Evolutionary conservation across 92 coral and sea anemone genomes (phyloP), one percentile per base, ranked within the genome.

Genomic region (Porites divaricata): DNA sequence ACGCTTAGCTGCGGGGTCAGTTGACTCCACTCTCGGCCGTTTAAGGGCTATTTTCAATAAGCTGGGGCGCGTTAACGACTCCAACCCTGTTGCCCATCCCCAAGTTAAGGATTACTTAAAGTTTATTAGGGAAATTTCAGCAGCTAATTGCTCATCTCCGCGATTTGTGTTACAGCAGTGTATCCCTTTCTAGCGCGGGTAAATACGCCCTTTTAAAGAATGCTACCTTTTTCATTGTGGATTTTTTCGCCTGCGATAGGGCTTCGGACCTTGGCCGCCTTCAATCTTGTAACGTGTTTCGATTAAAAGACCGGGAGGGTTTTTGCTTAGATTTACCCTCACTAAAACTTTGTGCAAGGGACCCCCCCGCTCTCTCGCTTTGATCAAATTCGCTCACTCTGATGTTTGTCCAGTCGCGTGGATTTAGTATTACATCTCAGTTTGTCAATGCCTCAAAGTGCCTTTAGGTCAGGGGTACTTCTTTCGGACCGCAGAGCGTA

Each of bases 201-300:
- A 86, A 67, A 45, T 84, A 88, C 59, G 61, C 77, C 80, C 67
- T 83, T 15, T 85, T 75, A 5, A 51, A 86, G 23, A 81, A 87
- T 45, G 57, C 83, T 21, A 52, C 85, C 11, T 86, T 86, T 77
- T 82, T 88, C 53, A 85, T 64, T 6, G 70, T 84, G 67, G 85
- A 88, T 20, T 88, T 88, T 52, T 88, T 84, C 58, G 83, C 89
- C 57, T 83, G 77, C 1, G 88, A 63, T 62, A 72, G 89, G 26
- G 89, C 79, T n/a, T 84, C 92, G 25, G 89, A 89, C 67, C 62
- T 83, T 28, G 85, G 85, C 7, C 88, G 85, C 6, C 54, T 88
- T 35, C 75, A 57, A 8, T 50, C 89, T 11, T 65, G 53, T 24
- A 57, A 77, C 24, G 87, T 85, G 28, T 89, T 80, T 17, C 23